Conservation (phyloP, 2,888 invertebrate genomes). For the Brachyopa scutellaris region DNA sequence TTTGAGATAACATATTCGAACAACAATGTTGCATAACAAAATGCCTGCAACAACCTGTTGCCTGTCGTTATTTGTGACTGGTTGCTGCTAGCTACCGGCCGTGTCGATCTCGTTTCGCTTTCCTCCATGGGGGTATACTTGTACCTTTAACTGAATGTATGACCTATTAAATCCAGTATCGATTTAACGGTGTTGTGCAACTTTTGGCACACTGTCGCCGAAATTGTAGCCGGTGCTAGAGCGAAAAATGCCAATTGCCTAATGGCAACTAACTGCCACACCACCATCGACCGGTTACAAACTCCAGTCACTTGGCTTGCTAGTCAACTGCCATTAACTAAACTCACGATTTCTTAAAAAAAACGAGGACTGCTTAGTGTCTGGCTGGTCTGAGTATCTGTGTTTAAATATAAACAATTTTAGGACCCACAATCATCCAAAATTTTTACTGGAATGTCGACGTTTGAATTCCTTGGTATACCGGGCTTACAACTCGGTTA, state of each 20-base stretch:
- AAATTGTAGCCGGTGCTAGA: constrained; percentile 54
- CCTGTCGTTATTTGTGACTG: not conserved
- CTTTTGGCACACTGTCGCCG: constrained; percentile 56
- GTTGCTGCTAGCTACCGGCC: not conserved
- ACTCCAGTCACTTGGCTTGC: not conserved
- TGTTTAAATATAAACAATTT: constrained; percentile 7
- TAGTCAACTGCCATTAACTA: constrained; percentile 56
- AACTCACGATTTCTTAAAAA: constrained; percentile 65
- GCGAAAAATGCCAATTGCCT: constrained; percentile 70
- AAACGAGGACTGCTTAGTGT: constrained; percentile 20
- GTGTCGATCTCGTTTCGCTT: constrained; percentile 67
- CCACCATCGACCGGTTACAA: constrained; percentile 35
- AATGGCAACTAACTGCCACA: constrained; percentile 56
- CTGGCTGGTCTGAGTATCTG: not conserved
- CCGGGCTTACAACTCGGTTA: constrained; percentile 61
- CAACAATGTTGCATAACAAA: constrained; percentile 42
- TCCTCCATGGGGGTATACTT: constrained; percentile 27
- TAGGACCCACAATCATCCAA: constrained; percentile 28
- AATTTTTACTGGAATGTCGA: constrained; percentile 56
- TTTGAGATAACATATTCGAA: constrained; percentile 34
- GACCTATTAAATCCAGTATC: constrained; percentile 68
- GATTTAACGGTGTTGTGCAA: constrained; percentile 61
- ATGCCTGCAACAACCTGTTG: constrained; percentile 54
- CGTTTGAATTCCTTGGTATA: constrained; percentile 40
- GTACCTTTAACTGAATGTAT: constrained; percentile 37